phyloP scores from a whole-genome alignment of 2,113 vertebrate species.

The Climacteris rufus region DNA sequence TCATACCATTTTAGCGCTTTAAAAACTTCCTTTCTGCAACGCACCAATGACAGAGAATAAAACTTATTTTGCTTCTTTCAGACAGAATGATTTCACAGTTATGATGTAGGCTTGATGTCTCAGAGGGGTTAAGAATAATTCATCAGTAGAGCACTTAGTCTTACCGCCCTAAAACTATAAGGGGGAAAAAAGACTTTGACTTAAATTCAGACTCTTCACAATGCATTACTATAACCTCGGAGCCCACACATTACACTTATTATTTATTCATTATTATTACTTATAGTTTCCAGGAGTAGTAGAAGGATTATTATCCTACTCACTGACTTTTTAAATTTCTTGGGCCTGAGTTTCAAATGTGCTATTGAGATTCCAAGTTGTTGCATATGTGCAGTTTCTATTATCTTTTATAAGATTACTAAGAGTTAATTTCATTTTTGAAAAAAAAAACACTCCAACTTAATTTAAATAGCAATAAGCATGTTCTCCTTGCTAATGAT shows the following conservation, averaged over 20 bases:
- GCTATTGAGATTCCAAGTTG: neutral
- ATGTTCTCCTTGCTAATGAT: neutral
- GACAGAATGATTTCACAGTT: neutral
- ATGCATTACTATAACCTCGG: neutral
- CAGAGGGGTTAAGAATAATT: conserved; percentile 20
- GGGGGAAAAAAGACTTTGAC: neutral
- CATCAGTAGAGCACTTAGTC: neutral
- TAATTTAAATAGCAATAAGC: neutral
- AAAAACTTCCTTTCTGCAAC: neutral
- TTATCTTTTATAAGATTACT: neutral
- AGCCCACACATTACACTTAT: neutral
- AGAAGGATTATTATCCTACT: neutral
- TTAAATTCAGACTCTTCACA: neutral
- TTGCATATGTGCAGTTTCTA: neutral
- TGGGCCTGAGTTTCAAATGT: neutral
- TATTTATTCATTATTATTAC: conserved; percentile 1
- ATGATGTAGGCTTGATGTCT: neutral
- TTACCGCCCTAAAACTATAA: neutral
- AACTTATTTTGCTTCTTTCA: neutral
- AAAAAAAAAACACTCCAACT: neutral
- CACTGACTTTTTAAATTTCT: neutral
- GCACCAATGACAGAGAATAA: neutral
- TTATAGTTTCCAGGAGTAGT: neutral
- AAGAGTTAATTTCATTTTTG: neutral
- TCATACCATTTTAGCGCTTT: neutral